phyloP scores from a whole-genome alignment of 1,140 invertebrate species.

The Phocides pigmalion region DNA sequence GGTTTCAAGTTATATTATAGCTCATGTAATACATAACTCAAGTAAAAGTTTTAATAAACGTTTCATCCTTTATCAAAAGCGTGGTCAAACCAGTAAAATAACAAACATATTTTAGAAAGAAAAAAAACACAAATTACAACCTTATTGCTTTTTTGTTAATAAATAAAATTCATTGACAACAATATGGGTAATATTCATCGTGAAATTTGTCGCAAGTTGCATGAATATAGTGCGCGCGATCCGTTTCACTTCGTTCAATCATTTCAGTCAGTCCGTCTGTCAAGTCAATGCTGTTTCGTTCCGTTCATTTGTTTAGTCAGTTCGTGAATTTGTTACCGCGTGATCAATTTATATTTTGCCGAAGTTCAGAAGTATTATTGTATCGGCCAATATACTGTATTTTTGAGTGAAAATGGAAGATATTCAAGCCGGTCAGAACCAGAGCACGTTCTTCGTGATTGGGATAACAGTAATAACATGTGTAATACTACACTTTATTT shows the following conservation, averaged over 20 bases:
- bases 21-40: no score
- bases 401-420: conserved; percentile 76
- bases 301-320: conserved; percentile 43
- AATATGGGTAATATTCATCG: not conserved
- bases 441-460: conserved; percentile 56
- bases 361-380: conserved; percentile 15
- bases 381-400: conserved; percentile 41
- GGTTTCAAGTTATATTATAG: no score
- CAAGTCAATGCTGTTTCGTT: conserved; percentile 26
- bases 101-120: no score
- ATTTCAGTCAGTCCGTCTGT: conserved; percentile 21
- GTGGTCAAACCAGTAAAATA: no score
- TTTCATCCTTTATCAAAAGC: no score
- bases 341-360: conserved; percentile 50
- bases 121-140: no score
- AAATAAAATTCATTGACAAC: not conserved
- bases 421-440: conserved; percentile 60
- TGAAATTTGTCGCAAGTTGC: not conserved
- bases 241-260: conserved; percentile 31
- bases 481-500: conserved; percentile 68
- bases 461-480: conserved; percentile 59
- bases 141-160: not conserved
- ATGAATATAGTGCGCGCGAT: not conserved
- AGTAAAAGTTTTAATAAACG: no score
- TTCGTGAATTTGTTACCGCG: conserved; percentile 63